Base-by-base conservation (phyloP, 1,140 invertebrate species). In the Drosophila mojavensis region DNA sequence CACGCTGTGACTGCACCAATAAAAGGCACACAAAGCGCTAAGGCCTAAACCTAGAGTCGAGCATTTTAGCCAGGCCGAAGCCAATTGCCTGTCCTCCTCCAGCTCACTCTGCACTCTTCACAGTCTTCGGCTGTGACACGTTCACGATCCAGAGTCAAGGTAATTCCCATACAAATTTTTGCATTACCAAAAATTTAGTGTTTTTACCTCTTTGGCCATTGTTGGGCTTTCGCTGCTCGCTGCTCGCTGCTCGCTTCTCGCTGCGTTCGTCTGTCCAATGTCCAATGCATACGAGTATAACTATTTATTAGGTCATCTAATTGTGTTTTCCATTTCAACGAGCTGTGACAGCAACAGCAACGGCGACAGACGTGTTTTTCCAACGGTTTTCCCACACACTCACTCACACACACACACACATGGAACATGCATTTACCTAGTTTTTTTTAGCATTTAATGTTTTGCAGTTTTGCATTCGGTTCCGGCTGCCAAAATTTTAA, bases 241-340 rank as follows among this genome's bases (percentile, higher is more conserved):
- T 56, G 45, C 53, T 60, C 56, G 39, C 55, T 56, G 45, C 53
- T 58, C 20, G 60, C 55, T 56, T 41, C 53, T 60, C 20, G 54
- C 55, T 56, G 53, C 53, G 55, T 17, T 17, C 43, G 45, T 58
- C 59, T 45, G 28, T 55, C 45, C 61, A 13, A 64, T 70, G 79
- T 55, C 45, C 61, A 13, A 64, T 70, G 79, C 84, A 66, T 66
- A 45, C 69, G 54, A 66, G 59, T 73, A 78, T 90, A 48, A 60
- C 58, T 60, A 90, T 89, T 89, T 89, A 89, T 89, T 89, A 84
- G 84, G 84, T 89, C 84, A 89, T 89, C 85, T 89, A 89, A 89
- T 89, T 89, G 84, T 90, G 81, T 89, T 89, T 89, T 90, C 84
- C 80, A 90, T 89, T 89, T 85, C 80, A 69, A 88, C 76, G 71